These are phyloP conservation scores for Tolmerus cingulatus DNA, from an alignment of 2,888 invertebrate species.

Conservation along the genomic window DNA sequence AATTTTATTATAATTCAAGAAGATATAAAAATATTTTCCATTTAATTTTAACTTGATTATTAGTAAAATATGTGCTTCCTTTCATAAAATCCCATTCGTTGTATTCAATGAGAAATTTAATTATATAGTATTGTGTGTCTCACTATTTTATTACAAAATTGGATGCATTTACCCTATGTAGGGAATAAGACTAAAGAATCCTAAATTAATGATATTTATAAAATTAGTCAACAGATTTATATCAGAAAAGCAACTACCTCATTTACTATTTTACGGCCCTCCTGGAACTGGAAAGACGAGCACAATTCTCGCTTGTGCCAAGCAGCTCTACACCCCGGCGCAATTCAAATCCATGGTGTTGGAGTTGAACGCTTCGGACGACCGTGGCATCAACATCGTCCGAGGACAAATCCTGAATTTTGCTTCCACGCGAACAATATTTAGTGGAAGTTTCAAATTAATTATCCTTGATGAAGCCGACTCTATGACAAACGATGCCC, in stretches of 20 bases:
- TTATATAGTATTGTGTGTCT: too few species aligned
- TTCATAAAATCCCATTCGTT: too few species aligned
- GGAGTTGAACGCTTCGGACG: conserved; percentile 97
- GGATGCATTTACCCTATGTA: too few species aligned
- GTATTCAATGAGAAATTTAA: too few species aligned
- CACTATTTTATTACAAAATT: too few species aligned
- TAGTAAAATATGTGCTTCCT: too few species aligned
- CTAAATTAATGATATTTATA: neutral
- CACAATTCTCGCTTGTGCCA: conserved; percentile 95
- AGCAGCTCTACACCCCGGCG: conserved; percentile 85
- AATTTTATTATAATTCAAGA: too few species aligned
- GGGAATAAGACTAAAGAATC: neutral
- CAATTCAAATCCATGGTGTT: conserved; percentile 95
- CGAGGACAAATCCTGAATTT: conserved; percentile 93
- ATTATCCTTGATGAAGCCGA: conserved; percentile 99
- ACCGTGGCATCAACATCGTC: conserved; percentile 95
- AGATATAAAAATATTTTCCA: too few species aligned
- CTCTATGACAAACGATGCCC: conserved; percentile 99
- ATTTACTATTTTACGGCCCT: conserved; percentile 96
- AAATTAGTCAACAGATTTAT: conserved; percentile 85
- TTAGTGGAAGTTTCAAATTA: conserved; percentile 91
- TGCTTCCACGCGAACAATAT: conserved; percentile 95
- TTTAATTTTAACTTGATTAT: too few species aligned
- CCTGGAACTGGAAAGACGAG: conserved; percentile 99
- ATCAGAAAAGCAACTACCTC: conserved; percentile 89